Evolutionary conservation across 2,113 vertebrate species (phyloP).

Genomic region (Peromyscus maniculatus): DNA sequence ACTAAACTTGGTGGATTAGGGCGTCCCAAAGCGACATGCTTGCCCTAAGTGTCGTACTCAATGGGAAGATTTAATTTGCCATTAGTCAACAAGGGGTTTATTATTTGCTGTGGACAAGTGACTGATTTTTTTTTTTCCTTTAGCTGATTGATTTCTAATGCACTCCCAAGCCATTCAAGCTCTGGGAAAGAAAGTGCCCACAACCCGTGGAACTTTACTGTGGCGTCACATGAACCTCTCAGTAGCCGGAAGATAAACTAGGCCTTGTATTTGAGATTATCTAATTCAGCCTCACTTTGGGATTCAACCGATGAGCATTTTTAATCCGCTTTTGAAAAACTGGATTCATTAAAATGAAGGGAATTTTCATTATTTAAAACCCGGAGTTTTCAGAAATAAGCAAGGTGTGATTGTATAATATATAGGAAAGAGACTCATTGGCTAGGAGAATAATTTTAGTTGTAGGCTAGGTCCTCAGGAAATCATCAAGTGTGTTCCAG

Average conservation of each 20-base stretch:
- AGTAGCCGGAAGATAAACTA: neutral
- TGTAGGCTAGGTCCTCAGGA: neutral
- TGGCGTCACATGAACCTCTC: neutral
- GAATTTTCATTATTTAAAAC: slow-evolving; percentile 25
- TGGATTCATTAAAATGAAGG: slow-evolving; percentile 26
- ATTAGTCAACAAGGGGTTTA: neutral
- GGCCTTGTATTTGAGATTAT: slow-evolving; percentile 26
- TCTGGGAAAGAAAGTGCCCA: neutral
- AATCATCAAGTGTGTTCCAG: neutral
- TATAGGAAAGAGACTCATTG: neutral
- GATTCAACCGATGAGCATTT: neutral
- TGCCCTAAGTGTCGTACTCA: neutral
- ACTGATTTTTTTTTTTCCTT: neutral
- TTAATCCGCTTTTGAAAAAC: slow-evolving; percentile 20
- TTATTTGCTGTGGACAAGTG: neutral
- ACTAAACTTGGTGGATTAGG: neutral
- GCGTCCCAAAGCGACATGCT: neutral
- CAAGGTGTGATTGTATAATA: neutral
- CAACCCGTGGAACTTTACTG: neutral
- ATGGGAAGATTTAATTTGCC: neutral
- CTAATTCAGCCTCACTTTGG: neutral
- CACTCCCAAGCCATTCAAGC: neutral
- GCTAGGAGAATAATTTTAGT: neutral
- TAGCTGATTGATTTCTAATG: neutral
- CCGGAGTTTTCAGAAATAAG: slow-evolving; percentile 25